These are phyloP conservation scores for Lates calcarifer DNA, from an alignment of 2,113 vertebrate genomes.

Conservation along the genomic window DNA sequence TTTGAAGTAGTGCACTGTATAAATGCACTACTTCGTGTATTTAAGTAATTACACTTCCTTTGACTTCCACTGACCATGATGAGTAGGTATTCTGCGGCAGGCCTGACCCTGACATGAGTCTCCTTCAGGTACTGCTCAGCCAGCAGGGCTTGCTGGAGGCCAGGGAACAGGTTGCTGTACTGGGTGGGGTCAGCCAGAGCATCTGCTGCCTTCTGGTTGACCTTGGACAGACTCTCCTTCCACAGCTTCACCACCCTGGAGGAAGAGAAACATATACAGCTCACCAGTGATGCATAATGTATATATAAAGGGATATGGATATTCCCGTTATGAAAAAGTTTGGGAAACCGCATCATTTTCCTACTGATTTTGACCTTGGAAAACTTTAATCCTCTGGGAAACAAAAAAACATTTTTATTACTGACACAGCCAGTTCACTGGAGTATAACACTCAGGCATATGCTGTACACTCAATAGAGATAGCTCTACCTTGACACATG, in stretches of 20 bases:
- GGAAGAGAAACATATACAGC: neutral
- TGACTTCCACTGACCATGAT: slow-evolving; percentile 85
- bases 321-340: neutral
- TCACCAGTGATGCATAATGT: neutral
- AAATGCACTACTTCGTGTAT: neutral
- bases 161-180: slow-evolving; percentile 96
- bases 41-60: neutral
- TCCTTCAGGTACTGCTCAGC: slow-evolving; percentile 92
- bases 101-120: slow-evolving; percentile 84
- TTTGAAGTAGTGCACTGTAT: neutral
- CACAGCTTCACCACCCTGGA: slow-evolving; percentile 92
- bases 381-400: neutral
- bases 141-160: slow-evolving; percentile 92
- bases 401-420: neutral
- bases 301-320: neutral
- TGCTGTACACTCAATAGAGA: neutral
- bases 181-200: slow-evolving; percentile 94
- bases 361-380: neutral
- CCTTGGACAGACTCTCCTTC: slow-evolving; percentile 93
- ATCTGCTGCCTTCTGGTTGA: slow-evolving; percentile 96
- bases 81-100: slow-evolving; percentile 91
- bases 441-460: neutral
- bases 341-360: neutral
- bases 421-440: neutral
- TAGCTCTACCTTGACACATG: slow-evolving; percentile 68